phyloP scores from a whole-genome alignment of 2,797 vertebrate genomes.

The Enteromius viviparus region DNA sequence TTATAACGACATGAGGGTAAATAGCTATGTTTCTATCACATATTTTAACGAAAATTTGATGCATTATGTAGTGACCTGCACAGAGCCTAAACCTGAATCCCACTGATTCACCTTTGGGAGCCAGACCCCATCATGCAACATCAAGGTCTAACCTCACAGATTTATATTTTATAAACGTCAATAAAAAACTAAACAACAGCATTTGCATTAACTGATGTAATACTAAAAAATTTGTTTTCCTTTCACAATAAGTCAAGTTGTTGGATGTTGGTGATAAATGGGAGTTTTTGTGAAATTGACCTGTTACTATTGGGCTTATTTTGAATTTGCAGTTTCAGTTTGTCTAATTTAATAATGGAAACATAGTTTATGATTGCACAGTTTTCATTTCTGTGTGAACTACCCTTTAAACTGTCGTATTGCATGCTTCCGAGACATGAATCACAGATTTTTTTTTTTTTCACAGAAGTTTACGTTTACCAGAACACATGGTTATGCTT shows the following conservation, averaged over 20 bases:
- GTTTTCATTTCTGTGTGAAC: neutral
- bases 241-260: too few species aligned
- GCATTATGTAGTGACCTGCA: neutral
- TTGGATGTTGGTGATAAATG: neutral
- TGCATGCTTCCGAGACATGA: neutral
- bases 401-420: neutral
- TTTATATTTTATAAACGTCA: neutral
- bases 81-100: neutral
- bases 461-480: slow-evolving; percentile 1
- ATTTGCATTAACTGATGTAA: neutral
- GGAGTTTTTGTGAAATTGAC: neutral
- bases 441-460: too few species aligned
- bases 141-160: neutral
- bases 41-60: neutral
- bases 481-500: slow-evolving; percentile 19
- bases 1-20: neutral
- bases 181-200: neutral
- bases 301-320: neutral
- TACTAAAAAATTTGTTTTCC: too few species aligned
- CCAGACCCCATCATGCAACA: neutral
- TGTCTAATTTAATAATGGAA: neutral
- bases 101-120: neutral
- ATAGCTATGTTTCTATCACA: neutral
- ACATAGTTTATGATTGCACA: neutral
- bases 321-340: neutral